Evolutionary conservation across 2,113 vertebrate genomes (phyloP), one percentile per base, ranked within the genome.

Genomic region (Benitochromis conjunctus): DNA sequence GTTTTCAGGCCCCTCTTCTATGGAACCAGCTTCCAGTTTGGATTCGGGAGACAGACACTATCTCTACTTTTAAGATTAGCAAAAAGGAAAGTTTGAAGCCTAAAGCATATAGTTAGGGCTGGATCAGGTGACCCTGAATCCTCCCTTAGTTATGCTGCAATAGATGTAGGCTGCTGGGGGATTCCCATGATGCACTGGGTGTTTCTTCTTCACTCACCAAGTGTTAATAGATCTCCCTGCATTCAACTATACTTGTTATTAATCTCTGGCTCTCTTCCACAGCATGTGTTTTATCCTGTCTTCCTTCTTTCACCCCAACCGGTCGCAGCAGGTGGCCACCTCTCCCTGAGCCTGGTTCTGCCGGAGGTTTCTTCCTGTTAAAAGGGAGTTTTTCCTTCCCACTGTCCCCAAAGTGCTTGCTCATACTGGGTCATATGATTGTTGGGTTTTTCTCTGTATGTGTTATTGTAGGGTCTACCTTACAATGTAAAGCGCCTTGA

Each of bases 131-230:
- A 55, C n/a, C 54, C 54, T 55, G 54, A 1, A 55, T 24, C 54
- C 54, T 24, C 51, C 53, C n/a, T 55, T 55, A 55, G 10, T 21
- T 3, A 55, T 55, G 9, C 51, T 53, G 51, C 18, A n/a, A 9
- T 9, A n/a, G 19, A 0, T 0, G 1, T n/a, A n/a, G 51, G 19
- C 51, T 53, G 51, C 19, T 3, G 1, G 51, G 34, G 19, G 51
- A n/a, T n/a, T 55, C n/a, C n/a, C 54, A 24, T 55, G 10, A 55
- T 12, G 5, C 53, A 48, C 0, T 48, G 16, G 0, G 14, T 18
- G 0, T 48, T 48, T 48, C 14, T 18, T 48, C 6, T 1, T 16
- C 53, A 21, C 5, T 21, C 53, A 21, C 9, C n/a, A 6, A 21
- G 53, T 54, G 0, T 55, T 55, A 0, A 21, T 0, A 55, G 9